phyloP scores from a whole-genome alignment of 2,113 vertebrate species.

The Corythornis cristatus region DNA sequence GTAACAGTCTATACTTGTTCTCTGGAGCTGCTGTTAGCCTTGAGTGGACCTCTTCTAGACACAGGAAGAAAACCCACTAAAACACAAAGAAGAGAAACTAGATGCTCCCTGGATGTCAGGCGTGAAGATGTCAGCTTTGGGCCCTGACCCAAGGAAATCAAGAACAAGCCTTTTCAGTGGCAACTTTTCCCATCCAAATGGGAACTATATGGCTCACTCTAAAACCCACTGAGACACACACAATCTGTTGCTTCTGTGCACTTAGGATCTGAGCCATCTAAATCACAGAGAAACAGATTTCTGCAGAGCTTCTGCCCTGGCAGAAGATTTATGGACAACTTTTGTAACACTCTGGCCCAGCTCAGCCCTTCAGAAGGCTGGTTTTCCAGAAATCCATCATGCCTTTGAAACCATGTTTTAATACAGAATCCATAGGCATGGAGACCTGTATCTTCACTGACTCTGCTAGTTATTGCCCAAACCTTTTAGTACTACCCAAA shows the following conservation, averaged over 20 bases:
- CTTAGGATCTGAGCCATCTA: accelerated
- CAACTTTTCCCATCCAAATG: not conserved
- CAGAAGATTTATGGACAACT: not conserved
- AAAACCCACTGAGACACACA: not conserved
- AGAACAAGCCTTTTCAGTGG: not conserved
- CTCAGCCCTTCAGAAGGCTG: not conserved
- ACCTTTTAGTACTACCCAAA: not conserved
- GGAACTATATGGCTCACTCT: not conserved
- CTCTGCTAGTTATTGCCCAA: not conserved
- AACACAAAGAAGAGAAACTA: not conserved
- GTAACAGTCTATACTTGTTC: not conserved
- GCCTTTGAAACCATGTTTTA: not conserved
- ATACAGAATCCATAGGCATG: not conserved
- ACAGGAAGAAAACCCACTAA: not conserved
- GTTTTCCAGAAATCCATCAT: not conserved
- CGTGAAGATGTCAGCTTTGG: not conserved
- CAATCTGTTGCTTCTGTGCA: not conserved
- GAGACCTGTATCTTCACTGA: not conserved
- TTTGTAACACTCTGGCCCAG: not conserved
- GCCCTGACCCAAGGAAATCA: not conserved
- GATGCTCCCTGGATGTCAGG: not conserved
- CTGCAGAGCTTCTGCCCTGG: accelerated
- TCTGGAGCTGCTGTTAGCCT: not conserved
- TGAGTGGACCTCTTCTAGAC: not conserved
- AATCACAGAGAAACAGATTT: not conserved